Evolutionary conservation across 2,113 vertebrate species (phyloP), one percentile per base, ranked within the genome.

Genomic region (Seriola quinqueradiata): DNA sequence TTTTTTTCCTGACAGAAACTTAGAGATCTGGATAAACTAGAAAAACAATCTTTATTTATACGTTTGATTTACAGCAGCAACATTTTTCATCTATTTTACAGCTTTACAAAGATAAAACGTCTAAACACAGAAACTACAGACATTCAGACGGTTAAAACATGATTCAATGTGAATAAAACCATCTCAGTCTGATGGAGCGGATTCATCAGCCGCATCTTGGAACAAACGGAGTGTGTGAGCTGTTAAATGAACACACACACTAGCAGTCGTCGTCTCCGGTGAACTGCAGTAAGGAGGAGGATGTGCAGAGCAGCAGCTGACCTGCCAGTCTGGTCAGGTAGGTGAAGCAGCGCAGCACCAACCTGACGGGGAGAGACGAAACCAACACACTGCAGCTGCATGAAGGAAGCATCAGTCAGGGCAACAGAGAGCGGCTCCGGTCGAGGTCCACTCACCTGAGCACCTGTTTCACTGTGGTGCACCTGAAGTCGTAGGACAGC

Each of bases 401-500:
- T 42, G 40, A 38, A 8, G 5, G 6, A 38, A 38, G 38, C 38
- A 38, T 38, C 38, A 38, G 38, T 38, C 6, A 4, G 38, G 28
- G 28, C 28, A 28, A 28, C 28, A 28, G 28, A 28, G 28, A 28
- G 28, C 28, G 28, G 28, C 28, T 28, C 28, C 28, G 28, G 28
- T 28, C 28, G 28, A 28, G 40, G 42, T 28, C 3, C 25, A 57
- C 54, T 57, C 54, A 57, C 54, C 11, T 57, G 73, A 97, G 64
- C 9, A 96, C 0, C 0, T 90, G 92, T 88, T 96, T 97, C 58
- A 94, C 86, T 71, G 95, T 91, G 5, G 89, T 94, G 76, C 95
- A 97, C 6, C 92, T 93, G 82, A 97, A 94, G 77, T 97, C 95
- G 0, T 95, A 97, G 1, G 96, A 96, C 50, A 97, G 77, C 0